Evolutionary conservation across 2,888 invertebrate species (phyloP).

Genomic region (Clivina fossor): DNA sequence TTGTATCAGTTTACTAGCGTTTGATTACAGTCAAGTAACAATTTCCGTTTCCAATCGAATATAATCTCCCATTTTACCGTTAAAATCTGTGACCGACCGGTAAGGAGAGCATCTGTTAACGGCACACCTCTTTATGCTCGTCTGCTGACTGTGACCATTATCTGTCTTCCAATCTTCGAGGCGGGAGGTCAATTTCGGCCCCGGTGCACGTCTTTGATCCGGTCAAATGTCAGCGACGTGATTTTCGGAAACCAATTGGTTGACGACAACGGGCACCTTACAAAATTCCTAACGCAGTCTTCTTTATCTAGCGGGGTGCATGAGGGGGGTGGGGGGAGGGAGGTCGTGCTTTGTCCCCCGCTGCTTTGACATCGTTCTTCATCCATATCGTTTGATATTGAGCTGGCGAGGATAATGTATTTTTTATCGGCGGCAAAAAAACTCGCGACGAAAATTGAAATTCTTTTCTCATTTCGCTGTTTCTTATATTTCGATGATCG

Average conservation of each 20-base stretch:
- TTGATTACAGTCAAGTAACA: no score
- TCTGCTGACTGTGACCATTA: slow-evolving; percentile 22
- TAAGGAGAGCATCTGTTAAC: slow-evolving; percentile 20
- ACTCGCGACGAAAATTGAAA: slow-evolving; percentile 24
- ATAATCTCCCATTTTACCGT: no score
- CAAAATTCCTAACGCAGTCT: slow-evolving; percentile 30
- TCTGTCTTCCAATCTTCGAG: neutral
- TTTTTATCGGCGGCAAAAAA: no score
- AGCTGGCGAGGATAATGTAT: slow-evolving; percentile 27
- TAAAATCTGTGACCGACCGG: neutral
- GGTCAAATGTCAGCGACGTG: slow-evolving; percentile 25
- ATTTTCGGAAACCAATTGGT: slow-evolving; percentile 25
- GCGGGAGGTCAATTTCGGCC: slow-evolving; percentile 1
- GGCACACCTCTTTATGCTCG: slow-evolving; percentile 26
- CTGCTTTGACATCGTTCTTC: slow-evolving; percentile 29
- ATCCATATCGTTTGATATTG: slow-evolving; percentile 28
- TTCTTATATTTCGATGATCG: slow-evolving; percentile 13
- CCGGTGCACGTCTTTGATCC: slow-evolving; percentile 5
- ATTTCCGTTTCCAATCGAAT: no score
- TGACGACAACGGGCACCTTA: no score
- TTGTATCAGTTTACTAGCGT: no score
- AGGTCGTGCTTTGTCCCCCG: slow-evolving; percentile 23
- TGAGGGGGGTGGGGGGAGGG: no score
- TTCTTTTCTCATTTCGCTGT: slow-evolving; percentile 26
- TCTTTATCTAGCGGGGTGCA: no score